Evolutionary conservation across 2,113 vertebrate species (phyloP), one percentile per base, ranked within the genome.

Genomic region (Pavo muticus): DNA sequence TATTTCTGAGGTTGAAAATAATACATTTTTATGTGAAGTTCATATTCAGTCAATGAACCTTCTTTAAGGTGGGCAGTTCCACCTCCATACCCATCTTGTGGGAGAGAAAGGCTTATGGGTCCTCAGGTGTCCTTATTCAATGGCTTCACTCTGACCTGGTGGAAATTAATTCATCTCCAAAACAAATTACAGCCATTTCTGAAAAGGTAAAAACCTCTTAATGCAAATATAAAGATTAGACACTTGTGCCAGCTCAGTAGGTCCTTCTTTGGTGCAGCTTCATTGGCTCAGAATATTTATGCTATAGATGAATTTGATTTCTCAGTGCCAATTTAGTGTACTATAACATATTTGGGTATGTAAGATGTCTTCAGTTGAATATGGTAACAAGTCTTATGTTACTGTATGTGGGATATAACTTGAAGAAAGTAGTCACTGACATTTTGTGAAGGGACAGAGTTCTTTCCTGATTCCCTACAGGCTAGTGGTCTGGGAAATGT

Each of bases 1-100:
- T 98, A 95, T 98, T 99, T 98, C 99, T 99, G 97, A 97, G 96
- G 91, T 97, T 97, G 97, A 98, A 98, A 98, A 97, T 64, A 97
- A 98, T 95, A 97, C 74, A 97, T 94, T 96, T 60, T 94, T 97
- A 96, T 91, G 94, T 97, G 94, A 97, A 96, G 52, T 90, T 96
- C 87, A 82, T 50, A 72, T 71, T 97, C 82, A 94, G 87, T 24
- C 76, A 96, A 48, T 16, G 30, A 77, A 81, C 14, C 30, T 61
- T 93, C 74, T 85, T 65, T 29, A 93, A 45, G 84, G 90, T 73
- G 67, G 91, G 17, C 57, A 77, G 30, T 39, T 93, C 95, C 86
- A 87, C 90, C 94, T 60, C 30, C 68, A 78, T 69, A 52, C 84
- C 60, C 61, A 93, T 96, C 57, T 86, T 5, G 0, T 29, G 64